Evolutionary conservation across 1,140 invertebrate genomes (phyloP).

Genomic region (Scaptomyza montana): DNA sequence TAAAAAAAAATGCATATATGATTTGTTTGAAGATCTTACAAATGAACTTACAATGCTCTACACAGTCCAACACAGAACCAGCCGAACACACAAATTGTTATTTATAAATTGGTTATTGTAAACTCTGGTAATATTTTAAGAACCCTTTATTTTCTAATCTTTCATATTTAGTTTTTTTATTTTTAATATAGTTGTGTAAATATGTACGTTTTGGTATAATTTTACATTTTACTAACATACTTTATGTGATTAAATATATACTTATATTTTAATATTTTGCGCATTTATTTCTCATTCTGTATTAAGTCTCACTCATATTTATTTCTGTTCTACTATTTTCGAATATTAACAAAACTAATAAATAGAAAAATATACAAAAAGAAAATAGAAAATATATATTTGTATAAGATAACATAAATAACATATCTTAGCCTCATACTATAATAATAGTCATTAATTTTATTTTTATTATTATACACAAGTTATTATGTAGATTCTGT

Average conservation of each 20-base stretch:
- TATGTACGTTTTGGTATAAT: conserved; percentile 36
- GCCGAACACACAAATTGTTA: too few species aligned
- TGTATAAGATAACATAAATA: not conserved
- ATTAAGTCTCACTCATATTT: conserved; percentile 71
- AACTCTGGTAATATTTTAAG: conserved; percentile 7
- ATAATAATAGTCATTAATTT: too few species aligned
- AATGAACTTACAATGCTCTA: too few species aligned
- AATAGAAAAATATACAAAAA: conserved; percentile 13
- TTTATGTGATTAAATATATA: conserved; percentile 19
- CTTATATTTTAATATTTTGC: conserved; percentile 33
- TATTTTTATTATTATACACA: too few species aligned
- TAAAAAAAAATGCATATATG: too few species aligned
- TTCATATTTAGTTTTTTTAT: not conserved
- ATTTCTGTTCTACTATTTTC: conserved; percentile 31
- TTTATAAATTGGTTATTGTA: too few species aligned
- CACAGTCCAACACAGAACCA: too few species aligned
- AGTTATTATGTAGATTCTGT: conserved; percentile 7
- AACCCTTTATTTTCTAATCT: too few species aligned
- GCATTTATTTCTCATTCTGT: conserved; percentile 35
- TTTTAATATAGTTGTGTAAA: conserved; percentile 31
- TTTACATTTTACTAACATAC: conserved; percentile 40
- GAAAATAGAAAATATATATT: not conserved
- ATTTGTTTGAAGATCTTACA: too few species aligned
- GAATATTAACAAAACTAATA: conserved; percentile 6
- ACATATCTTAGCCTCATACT: not conserved